Evolutionary conservation across 37 sponge, comb jelly and placozoan species (phyloP).

Genomic region (Amphimedon queenslandica): DNA sequence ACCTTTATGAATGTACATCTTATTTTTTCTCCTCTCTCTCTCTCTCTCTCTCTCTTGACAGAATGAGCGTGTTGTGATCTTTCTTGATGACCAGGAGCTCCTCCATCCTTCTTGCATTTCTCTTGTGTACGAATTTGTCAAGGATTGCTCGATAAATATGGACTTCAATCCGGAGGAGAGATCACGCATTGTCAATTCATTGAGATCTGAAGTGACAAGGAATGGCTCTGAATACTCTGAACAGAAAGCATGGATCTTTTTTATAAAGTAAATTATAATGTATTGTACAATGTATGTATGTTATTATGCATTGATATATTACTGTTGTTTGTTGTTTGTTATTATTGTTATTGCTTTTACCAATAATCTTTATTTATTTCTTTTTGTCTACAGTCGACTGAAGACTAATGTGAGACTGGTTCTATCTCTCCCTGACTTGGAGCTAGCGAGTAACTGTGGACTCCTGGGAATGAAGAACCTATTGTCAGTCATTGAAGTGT

Average conservation of each 20-base stretch:
- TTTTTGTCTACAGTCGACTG: background rate
- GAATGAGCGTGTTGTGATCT: slow-evolving; percentile 47
- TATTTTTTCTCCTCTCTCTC: background rate
- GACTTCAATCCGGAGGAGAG: slow-evolving; percentile 76
- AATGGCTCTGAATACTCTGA: slow-evolving; percentile 56
- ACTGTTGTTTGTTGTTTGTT: background rate
- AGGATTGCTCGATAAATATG: slow-evolving; percentile 53
- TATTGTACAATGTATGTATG: too few species aligned
- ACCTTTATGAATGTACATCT: background rate
- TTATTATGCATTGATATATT: background rate
- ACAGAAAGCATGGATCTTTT: slow-evolving; percentile 73
- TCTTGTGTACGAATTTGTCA: slow-evolving; percentile 61
- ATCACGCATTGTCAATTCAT: slow-evolving; percentile 54
- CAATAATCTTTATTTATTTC: background rate
- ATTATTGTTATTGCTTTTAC: background rate
- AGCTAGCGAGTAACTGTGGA: slow-evolving; percentile 6
- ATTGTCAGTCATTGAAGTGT: background rate
- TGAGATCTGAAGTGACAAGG: slow-evolving; percentile 66
- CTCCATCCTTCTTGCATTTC: slow-evolving; percentile 37
- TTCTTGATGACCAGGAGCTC: slow-evolving; percentile 34
- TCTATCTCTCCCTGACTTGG: slow-evolving; percentile 22
- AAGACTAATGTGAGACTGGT: slow-evolving; percentile 7
- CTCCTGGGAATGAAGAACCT: background rate
- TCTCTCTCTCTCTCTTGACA: slow-evolving; percentile 15
- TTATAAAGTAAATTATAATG: slow-evolving; percentile 53